Base-by-base conservation (phyloP, 2,888 invertebrate species). In the Griposia aprilina region DNA sequence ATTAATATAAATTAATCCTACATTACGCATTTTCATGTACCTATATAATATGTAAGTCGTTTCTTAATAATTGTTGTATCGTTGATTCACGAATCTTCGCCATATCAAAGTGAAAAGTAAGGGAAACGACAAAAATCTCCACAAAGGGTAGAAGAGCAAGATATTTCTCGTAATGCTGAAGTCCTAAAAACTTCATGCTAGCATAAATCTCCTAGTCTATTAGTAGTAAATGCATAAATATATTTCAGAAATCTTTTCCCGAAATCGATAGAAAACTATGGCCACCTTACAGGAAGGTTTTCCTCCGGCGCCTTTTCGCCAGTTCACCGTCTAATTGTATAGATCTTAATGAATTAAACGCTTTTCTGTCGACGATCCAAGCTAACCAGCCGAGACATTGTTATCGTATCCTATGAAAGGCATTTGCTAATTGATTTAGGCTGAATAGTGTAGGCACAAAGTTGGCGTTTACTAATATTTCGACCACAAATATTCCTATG, bases 331-430 rank as follows among this genome's bases (percentile, higher is more conserved):
- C 90, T 92, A 91, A 93, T 92, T 93, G 91, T 92, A 90, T 89
- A 87, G 89, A 88, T 90, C 89, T 83, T 93, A 93, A 93, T 92
- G 89, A 93, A 93, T 93, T 92, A 91, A 92, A 92, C 88, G 88
- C 85, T 78, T 90, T 90, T 85, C 87, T 83, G 89, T 84, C 85
- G 85, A 87, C 85, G 86, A 84, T 86, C 80, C 77, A 71, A 76
- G 76, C 74, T 67, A 74, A 45, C 36, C 23, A 60, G 55, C 26
- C 30, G 55, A 23, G 50, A 52, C 26, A 55, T 71, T 83, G 74
- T 79, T 75, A 55, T 69, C 63, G 30, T 80, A 70, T 70, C 66
- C 52, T 50, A 73, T 71, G 67, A 75, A 81, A 68, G 62, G n/a
- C 26, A 48, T 74, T 62, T n/a, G 41, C n/a, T 57, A 4, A 41